Evolutionary conservation across 2,888 invertebrate species (phyloP).

Genomic region (Hypomecis punctinalis): DNA sequence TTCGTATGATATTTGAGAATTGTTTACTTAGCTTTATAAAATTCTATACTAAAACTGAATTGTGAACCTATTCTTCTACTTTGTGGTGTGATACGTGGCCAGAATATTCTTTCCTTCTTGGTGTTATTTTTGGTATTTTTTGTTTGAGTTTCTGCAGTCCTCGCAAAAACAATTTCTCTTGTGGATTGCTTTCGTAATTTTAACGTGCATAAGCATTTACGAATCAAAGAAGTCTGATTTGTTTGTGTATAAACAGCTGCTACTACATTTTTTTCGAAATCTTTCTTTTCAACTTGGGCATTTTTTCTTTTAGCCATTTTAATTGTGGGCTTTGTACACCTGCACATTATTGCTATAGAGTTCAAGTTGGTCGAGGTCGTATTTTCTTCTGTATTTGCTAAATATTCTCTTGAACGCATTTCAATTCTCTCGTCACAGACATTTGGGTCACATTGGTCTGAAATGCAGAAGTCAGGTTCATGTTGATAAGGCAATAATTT

Average conservation of each 20-base stretch:
- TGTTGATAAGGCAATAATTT: slow-evolving; percentile 50
- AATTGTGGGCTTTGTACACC: background rate
- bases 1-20: too few species aligned
- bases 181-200: background rate
- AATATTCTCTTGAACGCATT: slow-evolving; percentile 18
- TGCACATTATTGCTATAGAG: slow-evolving; percentile 16
- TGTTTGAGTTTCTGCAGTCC: slow-evolving; percentile 21
- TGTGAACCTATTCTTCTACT: slow-evolving; percentile 43
- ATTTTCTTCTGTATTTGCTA: slow-evolving; percentile 22
- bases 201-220: slow-evolving; percentile 3
- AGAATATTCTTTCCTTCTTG: slow-evolving; percentile 9
- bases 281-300: too few species aligned
- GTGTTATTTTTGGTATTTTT: background rate
- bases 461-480: slow-evolving; percentile 49
- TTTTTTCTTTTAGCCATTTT: background rate
- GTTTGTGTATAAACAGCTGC: background rate
- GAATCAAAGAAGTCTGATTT: background rate
- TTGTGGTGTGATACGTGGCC: background rate
- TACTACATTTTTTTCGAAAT: too few species aligned
- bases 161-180: background rate
- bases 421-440: slow-evolving; percentile 43
- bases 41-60: slow-evolving; percentile 46
- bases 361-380: slow-evolving; percentile 27
- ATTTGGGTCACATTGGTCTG: slow-evolving; percentile 50
- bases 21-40: slow-evolving; percentile 38